These are phyloP conservation scores for Dufourea novaeangliae DNA, from an alignment of 1,140 invertebrate genomes.

Conservation along the genomic window DNA sequence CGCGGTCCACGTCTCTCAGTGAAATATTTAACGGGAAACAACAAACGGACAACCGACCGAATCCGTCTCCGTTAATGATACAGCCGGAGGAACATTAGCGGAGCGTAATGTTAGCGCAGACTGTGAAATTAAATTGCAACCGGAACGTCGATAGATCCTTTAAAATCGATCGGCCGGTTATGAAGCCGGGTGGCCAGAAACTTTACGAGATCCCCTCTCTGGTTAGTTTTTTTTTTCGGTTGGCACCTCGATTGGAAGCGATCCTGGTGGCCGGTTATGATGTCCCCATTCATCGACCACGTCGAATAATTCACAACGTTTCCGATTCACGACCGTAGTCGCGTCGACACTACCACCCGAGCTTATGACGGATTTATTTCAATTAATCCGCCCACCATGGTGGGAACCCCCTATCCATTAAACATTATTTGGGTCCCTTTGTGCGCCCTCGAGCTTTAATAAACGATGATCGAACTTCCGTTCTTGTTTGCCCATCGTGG, in stretches of 20 bases:
- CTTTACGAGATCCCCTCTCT: no score
- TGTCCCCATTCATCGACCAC: slow-evolving; percentile 16
- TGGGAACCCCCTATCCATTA: background rate
- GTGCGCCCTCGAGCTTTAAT: slow-evolving; percentile 11
- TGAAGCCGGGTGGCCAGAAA: no score
- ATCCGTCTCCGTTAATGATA: slow-evolving; percentile 11
- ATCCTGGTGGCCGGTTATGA: background rate
- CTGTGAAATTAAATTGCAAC: background rate
- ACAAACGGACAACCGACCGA: background rate
- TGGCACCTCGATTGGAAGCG: slow-evolving; percentile 6
- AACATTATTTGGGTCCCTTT: background rate
- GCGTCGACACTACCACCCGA: no score
- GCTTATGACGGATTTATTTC: slow-evolving; percentile 30
- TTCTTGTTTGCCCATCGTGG: no score
- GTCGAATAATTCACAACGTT: slow-evolving; percentile 22
- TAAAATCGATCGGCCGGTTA: no score
- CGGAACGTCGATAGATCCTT: background rate
- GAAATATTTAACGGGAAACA: slow-evolving; percentile 25
- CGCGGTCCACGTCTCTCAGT: background rate
- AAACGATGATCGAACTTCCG: slow-evolving; percentile 4
- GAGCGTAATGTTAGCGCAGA: background rate
- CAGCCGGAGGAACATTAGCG: slow-evolving; percentile 3
- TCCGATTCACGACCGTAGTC: background rate
- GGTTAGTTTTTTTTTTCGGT: background rate
- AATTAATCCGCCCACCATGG: slow-evolving; percentile 22